These are phyloP conservation scores for Pandemis corylana DNA, from an alignment of 2,888 invertebrate genomes.

Conservation along the genomic window DNA sequence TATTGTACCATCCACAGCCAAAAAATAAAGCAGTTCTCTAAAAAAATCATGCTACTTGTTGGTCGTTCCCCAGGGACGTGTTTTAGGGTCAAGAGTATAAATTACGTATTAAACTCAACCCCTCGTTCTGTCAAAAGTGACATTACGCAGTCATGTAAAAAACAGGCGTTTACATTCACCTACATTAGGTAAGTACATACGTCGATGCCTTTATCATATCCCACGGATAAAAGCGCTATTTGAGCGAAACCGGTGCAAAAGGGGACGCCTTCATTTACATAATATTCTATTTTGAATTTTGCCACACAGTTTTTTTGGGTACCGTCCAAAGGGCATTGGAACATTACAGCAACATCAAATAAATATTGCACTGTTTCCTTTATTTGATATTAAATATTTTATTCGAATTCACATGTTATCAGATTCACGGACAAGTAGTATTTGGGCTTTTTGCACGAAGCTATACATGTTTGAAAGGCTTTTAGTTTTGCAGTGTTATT, in stretches of 20 bases:
- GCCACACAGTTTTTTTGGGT: slow-evolving; percentile 27
- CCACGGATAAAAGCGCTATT: slow-evolving; percentile 22
- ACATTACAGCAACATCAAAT: neutral
- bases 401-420: no score
- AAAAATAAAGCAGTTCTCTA: no score
- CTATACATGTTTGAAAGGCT: no score
- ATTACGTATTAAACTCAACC: neutral
- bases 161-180: slow-evolving; percentile 12
- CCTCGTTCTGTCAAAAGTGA: neutral
- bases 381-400: no score
- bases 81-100: neutral
- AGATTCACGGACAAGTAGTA: no score
- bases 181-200: slow-evolving; percentile 23
- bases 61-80: neutral
- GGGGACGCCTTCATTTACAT: slow-evolving; percentile 38
- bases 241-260: slow-evolving; percentile 25
- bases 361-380: no score
- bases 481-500: no score
- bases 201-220: slow-evolving; percentile 21
- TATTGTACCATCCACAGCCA: no score
- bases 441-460: no score
- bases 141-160: slow-evolving; percentile 2
- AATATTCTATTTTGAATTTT: slow-evolving; percentile 42
- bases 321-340: slow-evolving; percentile 8
- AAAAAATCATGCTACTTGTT: neutral